A percentile compares a stretch with the other conserved stretches of the same genome.
These are phyloP conservation scores for Tenthredo amoena DNA, from an alignment of 2,888 invertebrate species.

Conservation along the genomic window DNA sequence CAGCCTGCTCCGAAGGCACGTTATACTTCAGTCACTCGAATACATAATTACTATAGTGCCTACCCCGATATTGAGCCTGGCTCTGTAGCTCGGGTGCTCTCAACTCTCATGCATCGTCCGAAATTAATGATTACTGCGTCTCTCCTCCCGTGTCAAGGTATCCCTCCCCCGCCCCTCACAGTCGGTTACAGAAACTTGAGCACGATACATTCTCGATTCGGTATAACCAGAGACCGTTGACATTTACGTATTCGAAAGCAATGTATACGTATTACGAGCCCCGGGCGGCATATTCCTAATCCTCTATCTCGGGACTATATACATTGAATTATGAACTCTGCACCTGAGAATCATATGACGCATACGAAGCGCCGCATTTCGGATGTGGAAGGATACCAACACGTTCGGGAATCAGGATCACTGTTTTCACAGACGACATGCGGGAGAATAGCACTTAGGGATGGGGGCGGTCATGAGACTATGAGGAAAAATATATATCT, in stretches of 20 bases:
- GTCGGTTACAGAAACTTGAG: not conserved
- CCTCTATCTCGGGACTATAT: too few species aligned
- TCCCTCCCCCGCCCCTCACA: not conserved
- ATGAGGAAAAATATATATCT: not conserved
- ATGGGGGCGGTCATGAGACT: not conserved
- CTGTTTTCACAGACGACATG: not conserved
- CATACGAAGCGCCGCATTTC: too few species aligned
- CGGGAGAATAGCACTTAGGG: not conserved
- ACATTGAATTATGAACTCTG: too few species aligned
- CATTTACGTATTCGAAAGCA: not conserved
- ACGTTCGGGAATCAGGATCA: not conserved
- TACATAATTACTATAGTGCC: not conserved
- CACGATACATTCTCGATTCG: not conserved
- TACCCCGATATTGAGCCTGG: not conserved
- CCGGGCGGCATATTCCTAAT: not conserved
- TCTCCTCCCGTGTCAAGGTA: not conserved
- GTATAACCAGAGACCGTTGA: not conserved
- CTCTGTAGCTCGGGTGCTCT: not conserved
- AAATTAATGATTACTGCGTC: not conserved
- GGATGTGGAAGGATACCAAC: not conserved
- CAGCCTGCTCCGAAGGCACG: not conserved
- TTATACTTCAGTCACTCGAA: not conserved
- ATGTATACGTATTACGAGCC: not conserved
- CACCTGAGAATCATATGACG: too few species aligned
- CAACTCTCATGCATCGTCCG: not conserved